Evolutionary conservation across 2,113 vertebrate genomes (phyloP).

Genomic region (Cyprinodon variegatus): DNA sequence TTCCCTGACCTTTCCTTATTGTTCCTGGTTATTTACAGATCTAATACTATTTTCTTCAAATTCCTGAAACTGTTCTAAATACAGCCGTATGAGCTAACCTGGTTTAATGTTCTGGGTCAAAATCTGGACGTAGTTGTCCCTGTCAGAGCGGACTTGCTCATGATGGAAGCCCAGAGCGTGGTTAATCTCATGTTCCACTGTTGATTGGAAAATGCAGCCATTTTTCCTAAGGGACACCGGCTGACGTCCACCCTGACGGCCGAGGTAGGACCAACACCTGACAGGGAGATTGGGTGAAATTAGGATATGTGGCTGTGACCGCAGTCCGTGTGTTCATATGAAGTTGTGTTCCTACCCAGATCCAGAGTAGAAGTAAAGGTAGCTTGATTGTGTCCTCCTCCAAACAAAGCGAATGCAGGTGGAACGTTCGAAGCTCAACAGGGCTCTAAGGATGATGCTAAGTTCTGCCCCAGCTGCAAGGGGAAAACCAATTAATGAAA

Average conservation of each 20-base stretch:
- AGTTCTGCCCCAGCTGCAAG: not conserved
- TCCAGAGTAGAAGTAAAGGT: conserved; percentile 33
- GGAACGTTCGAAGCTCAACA: conserved; percentile 9
- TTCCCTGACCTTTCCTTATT: not conserved
- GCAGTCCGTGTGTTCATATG: not conserved
- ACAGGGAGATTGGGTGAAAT: not conserved
- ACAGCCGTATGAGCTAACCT: not conserved
- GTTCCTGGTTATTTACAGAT: not conserved
- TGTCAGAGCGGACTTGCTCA: conserved; percentile 72
- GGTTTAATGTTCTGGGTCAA: conserved; percentile 51
- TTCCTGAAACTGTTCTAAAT: not conserved
- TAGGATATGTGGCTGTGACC: not conserved
- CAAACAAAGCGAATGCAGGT: conserved; percentile 67
- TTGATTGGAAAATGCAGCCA: conserved; percentile 1
- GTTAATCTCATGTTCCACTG: conserved; percentile 67
- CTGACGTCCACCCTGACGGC: conserved; percentile 35
- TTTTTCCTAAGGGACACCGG: conserved; percentile 34
- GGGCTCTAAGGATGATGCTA: not conserved
- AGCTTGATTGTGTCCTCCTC: fast-evolving
- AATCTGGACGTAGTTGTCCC: conserved; percentile 55
- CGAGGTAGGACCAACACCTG: conserved; percentile 75
- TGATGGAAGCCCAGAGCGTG: conserved; percentile 77
- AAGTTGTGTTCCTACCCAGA: conserved; percentile 48
- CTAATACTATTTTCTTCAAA: too few relatives aligned
- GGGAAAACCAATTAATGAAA: not conserved